Conservation (phyloP, 2,888 invertebrate species). For the Hirudinaria manillensis region DNA sequence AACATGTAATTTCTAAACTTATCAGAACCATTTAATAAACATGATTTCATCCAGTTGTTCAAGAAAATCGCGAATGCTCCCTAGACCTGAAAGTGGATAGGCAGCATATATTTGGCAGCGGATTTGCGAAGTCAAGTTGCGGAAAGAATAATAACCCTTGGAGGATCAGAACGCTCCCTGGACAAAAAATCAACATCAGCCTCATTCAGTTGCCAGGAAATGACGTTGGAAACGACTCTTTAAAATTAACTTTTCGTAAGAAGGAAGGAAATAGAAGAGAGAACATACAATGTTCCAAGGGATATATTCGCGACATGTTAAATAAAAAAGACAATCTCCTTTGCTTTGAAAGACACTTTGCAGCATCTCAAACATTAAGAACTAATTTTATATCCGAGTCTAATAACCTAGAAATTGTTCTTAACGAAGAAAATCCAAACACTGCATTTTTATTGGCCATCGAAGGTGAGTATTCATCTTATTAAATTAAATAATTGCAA, state of each 20-base stretch:
- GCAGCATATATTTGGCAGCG: slow-evolving; percentile 18
- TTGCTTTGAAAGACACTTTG: too few species aligned
- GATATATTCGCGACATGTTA: background rate
- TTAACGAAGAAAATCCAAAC: too few species aligned
- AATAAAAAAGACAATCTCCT: background rate
- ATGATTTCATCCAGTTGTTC: slow-evolving; percentile 13
- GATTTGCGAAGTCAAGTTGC: slow-evolving; percentile 16
- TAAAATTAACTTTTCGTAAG: background rate
- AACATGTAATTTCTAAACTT: background rate
- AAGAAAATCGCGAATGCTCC: slow-evolving; percentile 14
- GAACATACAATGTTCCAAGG: background rate
- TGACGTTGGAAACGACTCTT: background rate
- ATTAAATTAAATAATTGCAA: too few species aligned
- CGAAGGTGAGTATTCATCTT: too few species aligned
- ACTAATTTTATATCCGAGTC: too few species aligned
- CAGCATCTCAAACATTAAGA: too few species aligned
- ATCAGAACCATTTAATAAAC: background rate
- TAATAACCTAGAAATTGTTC: too few species aligned
- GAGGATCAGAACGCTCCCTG: slow-evolving; percentile 11
- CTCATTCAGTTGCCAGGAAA: slow-evolving; percentile 17
- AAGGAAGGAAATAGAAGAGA: too few species aligned
- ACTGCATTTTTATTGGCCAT: too few species aligned
- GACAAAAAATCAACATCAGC: slow-evolving; percentile 25
- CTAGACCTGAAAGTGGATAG: slow-evolving; percentile 11
- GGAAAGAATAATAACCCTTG: slow-evolving; percentile 22